Conservation (phyloP, 2,797 vertebrate species). For the Discoglossus pictus region DNA sequence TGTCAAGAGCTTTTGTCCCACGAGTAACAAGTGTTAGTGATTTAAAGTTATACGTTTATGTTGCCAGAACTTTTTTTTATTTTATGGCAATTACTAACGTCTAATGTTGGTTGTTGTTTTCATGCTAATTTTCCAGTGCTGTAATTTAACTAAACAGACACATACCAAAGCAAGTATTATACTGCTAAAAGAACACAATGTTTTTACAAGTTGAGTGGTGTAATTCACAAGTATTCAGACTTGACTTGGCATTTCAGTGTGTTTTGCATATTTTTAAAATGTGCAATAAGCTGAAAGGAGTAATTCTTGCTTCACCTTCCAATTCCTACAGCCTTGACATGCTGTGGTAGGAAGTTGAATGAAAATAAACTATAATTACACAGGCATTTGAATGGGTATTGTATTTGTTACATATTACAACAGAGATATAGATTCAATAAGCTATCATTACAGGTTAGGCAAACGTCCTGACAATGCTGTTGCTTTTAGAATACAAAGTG, state of each 20-base stretch:
- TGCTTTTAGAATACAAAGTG: neutral
- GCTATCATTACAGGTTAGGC: constrained; percentile 31
- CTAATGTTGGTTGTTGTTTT: constrained; percentile 14
- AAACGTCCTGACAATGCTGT: constrained; percentile 12
- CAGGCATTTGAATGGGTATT: constrained; percentile 44
- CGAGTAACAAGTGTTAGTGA: no score
- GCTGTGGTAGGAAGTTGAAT: constrained; percentile 33
- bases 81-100: constrained; percentile 4
- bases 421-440: constrained; percentile 21
- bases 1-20: no score
- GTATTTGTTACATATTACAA: constrained; percentile 25
- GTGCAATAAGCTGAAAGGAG: constrained; percentile 19
- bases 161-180: constrained; percentile 32
- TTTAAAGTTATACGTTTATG: no score
- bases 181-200: constrained; percentile 43
- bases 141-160: constrained; percentile 4
- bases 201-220: constrained; percentile 42
- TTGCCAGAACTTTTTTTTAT: no score
- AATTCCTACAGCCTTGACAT: constrained; percentile 38
- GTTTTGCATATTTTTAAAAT: constrained; percentile 48
- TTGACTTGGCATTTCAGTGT: constrained; percentile 48
- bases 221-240: constrained; percentile 45
- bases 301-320: constrained; percentile 28
- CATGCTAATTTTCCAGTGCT: constrained; percentile 20
- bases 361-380: constrained; percentile 30